Base-by-base conservation (phyloP, 2,113 vertebrate genomes). In the Callorhinus ursinus region DNA sequence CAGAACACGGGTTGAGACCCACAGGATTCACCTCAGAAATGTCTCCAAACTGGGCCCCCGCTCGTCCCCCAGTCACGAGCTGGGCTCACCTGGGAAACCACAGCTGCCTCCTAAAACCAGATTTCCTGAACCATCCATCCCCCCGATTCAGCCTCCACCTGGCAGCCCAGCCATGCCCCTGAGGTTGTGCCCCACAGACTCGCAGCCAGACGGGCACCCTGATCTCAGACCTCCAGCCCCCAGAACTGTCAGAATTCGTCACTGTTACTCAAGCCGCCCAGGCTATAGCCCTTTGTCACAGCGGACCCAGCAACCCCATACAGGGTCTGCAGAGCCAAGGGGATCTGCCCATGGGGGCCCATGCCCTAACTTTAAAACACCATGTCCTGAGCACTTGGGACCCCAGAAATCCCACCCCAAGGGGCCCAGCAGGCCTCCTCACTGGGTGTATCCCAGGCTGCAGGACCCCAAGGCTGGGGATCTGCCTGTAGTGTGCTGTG, bases 401-500 rank as follows among this genome's bases (percentile, higher is more conserved):
- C 24, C 26, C 31, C 46, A 49, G 76, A 84, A 53, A 72, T 10
- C 21, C 49, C 36, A 57, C 55, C 13, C 46, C 83, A 18, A 15
- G 49, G 46, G 76, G 15, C 42, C n/a, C 11, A 36, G 26, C 55
- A 42, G 71, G 3, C 46, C 59, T 31, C 22, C 8, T 57, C 9
- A 1, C 49, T 18, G 36, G 33, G 28, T 14, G 21, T 0, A 1
- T 36, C n/a, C 33, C 19, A 49, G 49, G 33, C 57, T 1, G 2
- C 19, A 21, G 57, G 33, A 10, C 51, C 21, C 24, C 49, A 36
- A 57, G 81, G 14, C 21, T 7, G 1, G 39, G 3, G 83, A 9
- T 53, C 71, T n/a, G 39, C 42, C 26, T 28, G 19, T 10, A 13
- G 18, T 42, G n/a, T n/a, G 36, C 0, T 0, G 0, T 22, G 10